These are phyloP conservation scores for Sceloporus undulatus DNA, from an alignment of 2,113 vertebrate species.

Conservation along the genomic window DNA sequence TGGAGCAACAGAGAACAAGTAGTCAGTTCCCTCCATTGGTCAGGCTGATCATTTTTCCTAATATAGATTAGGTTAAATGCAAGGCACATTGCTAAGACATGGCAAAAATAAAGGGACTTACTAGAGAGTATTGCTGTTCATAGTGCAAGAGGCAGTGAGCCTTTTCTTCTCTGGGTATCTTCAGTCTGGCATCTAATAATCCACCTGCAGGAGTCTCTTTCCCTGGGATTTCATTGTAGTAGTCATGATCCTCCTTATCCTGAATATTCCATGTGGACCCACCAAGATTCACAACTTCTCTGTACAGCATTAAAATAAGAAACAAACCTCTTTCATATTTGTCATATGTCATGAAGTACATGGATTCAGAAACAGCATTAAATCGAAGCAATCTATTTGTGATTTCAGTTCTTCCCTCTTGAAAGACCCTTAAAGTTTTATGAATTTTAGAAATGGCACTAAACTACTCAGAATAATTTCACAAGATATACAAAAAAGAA, in stretches of 20 bases:
- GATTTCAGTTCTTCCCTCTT: too few relatives aligned
- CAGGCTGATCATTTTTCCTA: neutral
- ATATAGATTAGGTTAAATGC: neutral
- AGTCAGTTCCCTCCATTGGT: neutral
- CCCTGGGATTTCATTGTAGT: conserved; percentile 89
- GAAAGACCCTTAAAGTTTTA: too few relatives aligned
- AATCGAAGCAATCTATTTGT: too few relatives aligned
- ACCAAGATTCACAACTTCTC: conserved; percentile 69
- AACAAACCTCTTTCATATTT: neutral
- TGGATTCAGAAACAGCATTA: neutral
- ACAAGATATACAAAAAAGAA: neutral
- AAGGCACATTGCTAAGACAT: neutral
- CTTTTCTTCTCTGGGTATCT: conserved; percentile 67
- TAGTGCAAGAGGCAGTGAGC: conserved; percentile 63
- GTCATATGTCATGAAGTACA: too few relatives aligned
- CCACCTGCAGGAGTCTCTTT: conserved; percentile 82
- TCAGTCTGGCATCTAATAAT: conserved; percentile 75
- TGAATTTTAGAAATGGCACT: too few relatives aligned
- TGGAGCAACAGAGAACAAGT: neutral
- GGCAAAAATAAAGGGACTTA: conserved; percentile 62
- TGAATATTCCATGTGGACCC: conserved; percentile 67
- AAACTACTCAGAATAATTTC: too few relatives aligned
- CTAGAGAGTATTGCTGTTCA: conserved; percentile 74
- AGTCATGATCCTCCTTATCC: conserved; percentile 77
- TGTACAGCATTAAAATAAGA: conserved; percentile 46